Evolutionary conservation across 1,140 invertebrate genomes (phyloP).

Genomic region (Drosophila athabasca): DNA sequence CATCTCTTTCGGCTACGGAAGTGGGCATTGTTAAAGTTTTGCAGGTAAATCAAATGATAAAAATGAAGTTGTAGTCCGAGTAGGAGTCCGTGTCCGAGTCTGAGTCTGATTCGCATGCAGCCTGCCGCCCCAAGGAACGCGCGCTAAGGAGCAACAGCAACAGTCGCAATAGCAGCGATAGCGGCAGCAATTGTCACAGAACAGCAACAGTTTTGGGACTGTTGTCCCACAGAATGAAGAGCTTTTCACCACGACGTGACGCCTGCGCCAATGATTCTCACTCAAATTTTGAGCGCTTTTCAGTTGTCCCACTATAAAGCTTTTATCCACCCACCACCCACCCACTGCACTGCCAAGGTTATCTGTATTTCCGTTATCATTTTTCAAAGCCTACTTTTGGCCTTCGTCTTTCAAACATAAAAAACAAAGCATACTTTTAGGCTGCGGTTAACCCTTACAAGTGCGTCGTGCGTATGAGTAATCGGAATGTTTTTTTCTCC

Average conservation of each 20-base stretch:
- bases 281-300: conserved; percentile 47
- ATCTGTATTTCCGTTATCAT: conserved; percentile 9
- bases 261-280: conserved; percentile 28
- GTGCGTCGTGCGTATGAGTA: conserved; percentile 1
- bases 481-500: neutral
- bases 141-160: neutral
- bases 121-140: neutral
- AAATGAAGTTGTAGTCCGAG: conserved; percentile 62
- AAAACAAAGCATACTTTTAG: conserved; percentile 40
- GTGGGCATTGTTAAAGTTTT: conserved; percentile 73
- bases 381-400: conserved; percentile 45
- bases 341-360: conserved; percentile 23
- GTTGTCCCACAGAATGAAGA: conserved; percentile 3
- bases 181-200: conserved; percentile 34
- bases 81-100: conserved; percentile 20
- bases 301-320: too few relatives aligned
- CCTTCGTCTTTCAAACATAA: neutral
- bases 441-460: conserved; percentile 35
- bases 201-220: conserved; percentile 74
- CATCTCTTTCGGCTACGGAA: conserved; percentile 56
- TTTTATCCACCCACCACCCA: conserved; percentile 29
- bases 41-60: conserved; percentile 80
- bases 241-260: conserved; percentile 61
- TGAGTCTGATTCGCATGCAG: conserved; percentile 11
- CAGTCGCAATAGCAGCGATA: neutral